Conservation (phyloP, 2,888 invertebrate genomes). For the Drosophila engyochracea region DNA sequence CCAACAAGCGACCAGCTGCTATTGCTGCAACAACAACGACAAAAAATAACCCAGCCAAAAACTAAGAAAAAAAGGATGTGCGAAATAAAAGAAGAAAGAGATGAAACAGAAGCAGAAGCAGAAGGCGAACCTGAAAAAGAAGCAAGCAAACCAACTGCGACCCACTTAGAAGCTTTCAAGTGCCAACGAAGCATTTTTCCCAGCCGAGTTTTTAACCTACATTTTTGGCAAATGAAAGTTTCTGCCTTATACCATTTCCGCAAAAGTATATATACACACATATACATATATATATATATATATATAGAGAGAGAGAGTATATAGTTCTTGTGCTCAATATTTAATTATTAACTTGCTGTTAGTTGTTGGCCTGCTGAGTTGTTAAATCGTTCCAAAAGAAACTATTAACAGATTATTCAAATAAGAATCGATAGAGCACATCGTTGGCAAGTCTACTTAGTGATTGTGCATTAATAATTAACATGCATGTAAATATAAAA, state of each 20-base stretch:
- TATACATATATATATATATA: background rate
- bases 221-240: conserved; percentile 69
- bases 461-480: background rate
- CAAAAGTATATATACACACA: background rate
- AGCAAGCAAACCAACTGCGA: conserved; percentile 34
- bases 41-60: conserved; percentile 12
- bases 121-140: background rate
- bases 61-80: background rate
- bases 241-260: background rate
- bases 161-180: conserved; percentile 76
- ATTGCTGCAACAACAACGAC: conserved; percentile 17
- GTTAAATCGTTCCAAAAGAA: background rate
- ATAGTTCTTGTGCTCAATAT: conserved; percentile 24
- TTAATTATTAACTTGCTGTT: conserved; percentile 46
- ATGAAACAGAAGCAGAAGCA: background rate
- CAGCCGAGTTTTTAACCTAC: conserved; percentile 69
- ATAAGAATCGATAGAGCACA: background rate
- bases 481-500: too few species aligned
- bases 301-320: background rate
- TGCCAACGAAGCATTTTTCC: conserved; percentile 65
- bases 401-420: background rate
- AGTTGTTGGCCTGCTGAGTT: conserved; percentile 42
- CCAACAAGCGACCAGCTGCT: conserved; percentile 21
- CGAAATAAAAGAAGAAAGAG: background rate
- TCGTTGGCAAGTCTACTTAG: background rate